These are phyloP conservation scores for Morpho deidamia DNA, from an alignment of 2,888 invertebrate genomes.

Conservation along the genomic window DNA sequence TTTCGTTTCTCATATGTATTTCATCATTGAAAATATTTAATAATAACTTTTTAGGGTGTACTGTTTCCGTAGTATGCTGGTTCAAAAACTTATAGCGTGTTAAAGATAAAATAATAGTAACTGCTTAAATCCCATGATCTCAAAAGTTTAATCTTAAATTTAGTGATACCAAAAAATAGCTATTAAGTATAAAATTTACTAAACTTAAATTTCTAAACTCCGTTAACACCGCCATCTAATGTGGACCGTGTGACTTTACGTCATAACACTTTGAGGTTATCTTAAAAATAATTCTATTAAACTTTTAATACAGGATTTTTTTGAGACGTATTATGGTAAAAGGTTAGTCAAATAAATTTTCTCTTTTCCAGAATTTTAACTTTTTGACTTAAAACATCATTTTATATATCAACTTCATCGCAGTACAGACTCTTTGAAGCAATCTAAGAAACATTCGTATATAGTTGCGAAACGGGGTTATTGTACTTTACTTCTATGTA, in stretches of 20 bases:
- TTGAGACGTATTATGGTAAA: neutral
- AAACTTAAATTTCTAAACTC: conserved; percentile 30
- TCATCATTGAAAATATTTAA: too few species aligned
- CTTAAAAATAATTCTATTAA: conserved; percentile 17
- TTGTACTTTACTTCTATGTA: neutral
- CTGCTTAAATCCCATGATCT: too few species aligned
- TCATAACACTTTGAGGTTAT: conserved; percentile 49
- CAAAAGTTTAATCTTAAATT: too few species aligned
- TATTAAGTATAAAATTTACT: too few species aligned
- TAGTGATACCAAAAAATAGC: too few species aligned
- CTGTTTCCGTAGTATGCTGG: too few species aligned
- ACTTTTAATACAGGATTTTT: neutral
- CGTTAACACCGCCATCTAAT: conserved; percentile 47
- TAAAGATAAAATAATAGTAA: too few species aligned
- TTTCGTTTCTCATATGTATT: too few species aligned
- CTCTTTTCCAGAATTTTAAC: conserved; percentile 3
- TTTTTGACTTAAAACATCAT: conserved; percentile 1
- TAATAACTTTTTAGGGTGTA: too few species aligned
- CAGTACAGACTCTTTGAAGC: conserved; percentile 28
- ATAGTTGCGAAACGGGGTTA: neutral
- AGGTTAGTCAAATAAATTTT: conserved; percentile 7
- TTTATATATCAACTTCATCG: neutral
- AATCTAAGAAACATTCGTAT: conserved; percentile 10
- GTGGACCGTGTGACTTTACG: conserved; percentile 16
- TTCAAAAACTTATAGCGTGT: too few species aligned